Conservation (phyloP, 2,888 invertebrate species). For the Drosophila differens region DNA sequence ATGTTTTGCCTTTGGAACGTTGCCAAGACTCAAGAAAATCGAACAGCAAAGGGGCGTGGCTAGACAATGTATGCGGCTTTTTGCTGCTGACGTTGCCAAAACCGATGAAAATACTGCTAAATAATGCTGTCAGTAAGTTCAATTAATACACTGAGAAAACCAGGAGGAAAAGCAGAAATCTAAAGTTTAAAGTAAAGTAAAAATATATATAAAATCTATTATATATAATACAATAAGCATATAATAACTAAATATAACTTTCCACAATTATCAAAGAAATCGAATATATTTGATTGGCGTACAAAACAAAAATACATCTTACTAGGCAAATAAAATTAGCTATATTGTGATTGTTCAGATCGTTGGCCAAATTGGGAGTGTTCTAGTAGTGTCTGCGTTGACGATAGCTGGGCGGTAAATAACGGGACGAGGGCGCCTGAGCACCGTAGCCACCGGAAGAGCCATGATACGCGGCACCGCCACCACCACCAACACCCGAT, state of each 20-base stretch:
- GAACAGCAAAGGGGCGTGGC: slow-evolving; percentile 63
- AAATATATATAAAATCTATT: too few species aligned
- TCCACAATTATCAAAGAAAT: slow-evolving; percentile 10
- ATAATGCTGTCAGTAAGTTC: neutral
- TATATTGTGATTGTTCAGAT: neutral
- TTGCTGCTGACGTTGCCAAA: slow-evolving; percentile 27
- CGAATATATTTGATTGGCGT: slow-evolving; percentile 39
- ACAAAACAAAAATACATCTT: slow-evolving; percentile 18
- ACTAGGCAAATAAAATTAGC: slow-evolving; percentile 3
- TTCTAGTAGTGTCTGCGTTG: slow-evolving; percentile 68
- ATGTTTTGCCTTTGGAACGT: slow-evolving; percentile 41
- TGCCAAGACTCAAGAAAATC: slow-evolving; percentile 40
- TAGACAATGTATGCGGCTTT: slow-evolving; percentile 42
- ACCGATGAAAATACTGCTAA: slow-evolving; percentile 12
- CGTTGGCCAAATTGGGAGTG: neutral
- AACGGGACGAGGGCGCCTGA: slow-evolving; percentile 70
- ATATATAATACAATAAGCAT: neutral
- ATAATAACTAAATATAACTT: neutral
- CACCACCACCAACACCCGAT: slow-evolving; percentile 31
- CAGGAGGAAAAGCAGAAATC: neutral
- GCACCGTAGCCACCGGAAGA: slow-evolving; percentile 46
- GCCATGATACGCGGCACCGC: slow-evolving; percentile 51
- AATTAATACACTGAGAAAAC: neutral
- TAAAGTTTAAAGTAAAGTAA: too few species aligned
- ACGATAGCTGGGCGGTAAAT: slow-evolving; percentile 79